Base-by-base conservation (phyloP, 2,797 vertebrate species). In the Kryptolebias ocellatus region DNA sequence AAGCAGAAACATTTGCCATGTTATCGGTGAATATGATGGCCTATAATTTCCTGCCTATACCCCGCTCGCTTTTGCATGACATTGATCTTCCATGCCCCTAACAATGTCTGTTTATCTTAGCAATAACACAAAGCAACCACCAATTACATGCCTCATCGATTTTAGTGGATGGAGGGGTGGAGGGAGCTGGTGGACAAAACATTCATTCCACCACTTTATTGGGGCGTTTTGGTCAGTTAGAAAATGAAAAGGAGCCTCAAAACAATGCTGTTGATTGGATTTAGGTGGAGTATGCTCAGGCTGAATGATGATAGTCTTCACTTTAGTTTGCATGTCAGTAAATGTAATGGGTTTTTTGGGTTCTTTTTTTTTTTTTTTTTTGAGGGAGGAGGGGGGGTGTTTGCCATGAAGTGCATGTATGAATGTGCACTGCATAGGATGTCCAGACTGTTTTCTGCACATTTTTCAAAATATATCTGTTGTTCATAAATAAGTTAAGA, bases 101-200 rank as follows among this genome's bases (percentile, higher is more conserved):
- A 84, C 88, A 85, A 84, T 83, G 85, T 87, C 80, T 89, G 83
- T 91, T 91, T 91, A 90, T 89, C 89, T 83, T 86, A 79, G 84
- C 88, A 90, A 87, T 91, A 87, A 72, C 85, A 85, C 78, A 90
- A 91, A 91, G 87, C 91, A 87, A 80, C 79, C 82, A 28, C 73
- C 88, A 91, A 91, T 91, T 92, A 91, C 85, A 89, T 81, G 88
- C 80, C 78, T 80, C 89, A 89, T 91, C 85, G 85, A 89, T 87
- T 86, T 85, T 74, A 80, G 77, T 78, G 83, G 84, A 86, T 80
- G 81, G 77, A 80, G 76, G 79, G 81, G 77, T 80, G 76, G 79
- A 84, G 45, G 59, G 49, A 78, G 80, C 80, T 53, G 78, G 34
- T 83, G 85, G 78, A 89, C 87, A 90, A 88, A 89, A 72, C 80